Evolutionary conservation across 92 coral and sea anemone species (phyloP), one percentile per base, ranked within the genome.

Genomic region (Epizoanthus illoricatus): DNA sequence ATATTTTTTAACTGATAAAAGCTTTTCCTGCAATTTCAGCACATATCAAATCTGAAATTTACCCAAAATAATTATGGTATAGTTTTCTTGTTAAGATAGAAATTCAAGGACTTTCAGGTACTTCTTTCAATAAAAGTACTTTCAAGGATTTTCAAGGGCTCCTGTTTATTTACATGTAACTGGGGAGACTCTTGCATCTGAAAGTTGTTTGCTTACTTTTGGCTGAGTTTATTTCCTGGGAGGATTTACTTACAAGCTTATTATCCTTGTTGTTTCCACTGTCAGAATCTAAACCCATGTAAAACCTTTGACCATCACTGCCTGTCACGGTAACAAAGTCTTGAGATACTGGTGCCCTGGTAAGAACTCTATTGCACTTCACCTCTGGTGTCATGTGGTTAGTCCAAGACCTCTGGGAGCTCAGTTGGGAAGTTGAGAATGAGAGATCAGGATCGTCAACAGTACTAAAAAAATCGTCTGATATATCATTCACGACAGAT

Each of bases 271-370:
- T 86, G 74, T 78, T 57, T 18, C 82, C 84, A 23, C 86, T 81
- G 39, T 91, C 94, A 56, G 84, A 79, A 7, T 84, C 79, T 69
- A 93, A 52, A 18, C 85, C 81, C 68, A 95, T 88, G 73, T 86
- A 97, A 76, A 97, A 89, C 42, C 99, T 91, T 72, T 89, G 91
- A 6, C 99, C 99, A 87, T 97, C 94, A 11, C 86, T 90, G 60
- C 93, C 86, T 20, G 98, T 91, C 16, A 97, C 64, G 1, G 98
- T 68, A 4, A 97, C 87, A 33, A 89, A 83, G 33, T 97, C 98
- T 55, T 88, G 84, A 65, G 93, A 92, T 86, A 92, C 45, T 56
- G 97, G 97, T 65, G 99, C 93, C 63, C 99, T 85, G 36, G 87
- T 89, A 42, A 86, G 85, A 8, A 94, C 94, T 59, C 78, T 91